These are phyloP conservation scores for Zhuqinia jingwanae DNA, from an alignment of 2,888 invertebrate species.

Conservation along the genomic window DNA sequence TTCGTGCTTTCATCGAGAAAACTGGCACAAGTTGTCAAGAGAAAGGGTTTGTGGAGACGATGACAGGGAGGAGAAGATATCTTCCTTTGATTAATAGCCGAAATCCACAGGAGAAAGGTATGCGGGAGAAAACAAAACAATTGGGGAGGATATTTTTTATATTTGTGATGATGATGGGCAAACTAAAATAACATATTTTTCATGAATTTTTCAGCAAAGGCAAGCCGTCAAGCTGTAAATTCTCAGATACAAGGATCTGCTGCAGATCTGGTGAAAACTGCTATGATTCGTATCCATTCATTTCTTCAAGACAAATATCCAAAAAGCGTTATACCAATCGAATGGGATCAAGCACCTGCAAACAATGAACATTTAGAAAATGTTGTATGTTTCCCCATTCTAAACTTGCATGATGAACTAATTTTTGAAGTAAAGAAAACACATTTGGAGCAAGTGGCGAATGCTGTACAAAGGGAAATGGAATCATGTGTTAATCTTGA, in stretches of 20 bases:
- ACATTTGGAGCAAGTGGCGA: slow-evolving; percentile 84
- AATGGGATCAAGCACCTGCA: slow-evolving; percentile 52
- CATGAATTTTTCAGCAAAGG: slow-evolving; percentile 84
- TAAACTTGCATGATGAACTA: slow-evolving; percentile 98
- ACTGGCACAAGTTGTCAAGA: slow-evolving; percentile 85
- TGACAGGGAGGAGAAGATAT: slow-evolving; percentile 89
- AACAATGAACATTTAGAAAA: slow-evolving; percentile 15
- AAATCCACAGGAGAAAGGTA: slow-evolving; percentile 85
- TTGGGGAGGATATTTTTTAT: too few species aligned
- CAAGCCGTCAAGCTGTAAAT: slow-evolving; percentile 98
- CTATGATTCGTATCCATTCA: slow-evolving; percentile 90
- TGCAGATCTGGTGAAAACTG: slow-evolving; percentile 95
- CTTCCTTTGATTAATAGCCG: slow-evolving; percentile 88
- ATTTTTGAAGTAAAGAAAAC: slow-evolving; percentile 89
- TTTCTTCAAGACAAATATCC: slow-evolving; percentile 82
- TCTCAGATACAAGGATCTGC: slow-evolving; percentile 98
- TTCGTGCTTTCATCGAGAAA: slow-evolving; percentile 85
- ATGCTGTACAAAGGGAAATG: slow-evolving; percentile 89
- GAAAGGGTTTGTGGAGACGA: slow-evolving; percentile 91
- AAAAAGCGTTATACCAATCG: slow-evolving; percentile 49
- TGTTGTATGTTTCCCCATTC: slow-evolving; percentile 85
- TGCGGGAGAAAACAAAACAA: too few species aligned
- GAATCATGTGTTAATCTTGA: slow-evolving; percentile 87
- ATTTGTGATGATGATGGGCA: neutral
- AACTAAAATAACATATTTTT: too few species aligned